Conservation (phyloP, 64 coral and sea anemone species). For the Acropora tenuis region DNA sequence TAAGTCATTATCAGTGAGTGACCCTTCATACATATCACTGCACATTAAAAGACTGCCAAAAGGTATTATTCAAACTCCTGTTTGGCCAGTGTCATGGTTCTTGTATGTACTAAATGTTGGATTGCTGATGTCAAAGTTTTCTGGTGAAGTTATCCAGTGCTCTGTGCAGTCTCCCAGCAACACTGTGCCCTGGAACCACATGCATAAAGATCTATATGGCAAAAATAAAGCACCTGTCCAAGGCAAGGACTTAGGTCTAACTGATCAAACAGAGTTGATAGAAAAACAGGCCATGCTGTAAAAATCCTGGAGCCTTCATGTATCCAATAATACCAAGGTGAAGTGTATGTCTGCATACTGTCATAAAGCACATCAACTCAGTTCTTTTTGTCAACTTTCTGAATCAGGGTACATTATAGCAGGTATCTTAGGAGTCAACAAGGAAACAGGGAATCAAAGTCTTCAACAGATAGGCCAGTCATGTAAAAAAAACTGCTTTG, state of each 20-base stretch:
- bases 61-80: constrained; percentile 69
- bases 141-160: constrained; percentile 58
- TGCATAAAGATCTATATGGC: neutral
- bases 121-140: constrained; percentile 53
- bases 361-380: constrained; percentile 72
- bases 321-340: constrained; percentile 73
- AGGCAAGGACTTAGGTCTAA: constrained; percentile 65
- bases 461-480: constrained; percentile 69
- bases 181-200: constrained; percentile 13
- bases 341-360: constrained; percentile 73
- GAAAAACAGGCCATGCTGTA: constrained; percentile 79
- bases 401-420: constrained; percentile 64
- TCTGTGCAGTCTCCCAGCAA: constrained; percentile 62
- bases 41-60: constrained; percentile 75
- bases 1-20: constrained; percentile 68
- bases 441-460: constrained; percentile 63
- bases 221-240: constrained; percentile 28
- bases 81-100: constrained; percentile 82
- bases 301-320: constrained; percentile 71
- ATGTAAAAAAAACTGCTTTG: constrained; percentile 75
- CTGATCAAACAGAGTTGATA: constrained; percentile 68
- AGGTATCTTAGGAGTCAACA: constrained; percentile 59
- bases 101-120: constrained; percentile 73
- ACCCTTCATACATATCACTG: constrained; percentile 57
- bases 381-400: constrained; percentile 77